These are phyloP conservation scores for Hephaestus fuliginosus DNA, from an alignment of 2,797 vertebrate genomes.

Conservation along the genomic window DNA sequence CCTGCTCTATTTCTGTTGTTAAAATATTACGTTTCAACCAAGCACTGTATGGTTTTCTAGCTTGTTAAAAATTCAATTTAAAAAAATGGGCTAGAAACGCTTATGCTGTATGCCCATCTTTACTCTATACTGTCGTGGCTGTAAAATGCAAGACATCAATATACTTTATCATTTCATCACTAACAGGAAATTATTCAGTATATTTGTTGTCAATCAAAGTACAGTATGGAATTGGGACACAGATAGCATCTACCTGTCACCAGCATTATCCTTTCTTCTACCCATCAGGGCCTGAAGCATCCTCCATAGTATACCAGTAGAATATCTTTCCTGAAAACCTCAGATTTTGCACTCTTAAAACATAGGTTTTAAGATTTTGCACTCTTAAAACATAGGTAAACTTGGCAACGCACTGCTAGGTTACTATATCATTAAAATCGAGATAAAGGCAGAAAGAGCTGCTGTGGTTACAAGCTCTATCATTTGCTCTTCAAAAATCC, in stretches of 20 bases:
- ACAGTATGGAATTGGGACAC: background rate
- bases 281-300: conserved; percentile 6
- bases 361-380: background rate
- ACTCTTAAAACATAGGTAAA: background rate
- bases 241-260: background rate
- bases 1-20: too few relatives aligned
- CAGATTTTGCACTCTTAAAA: background rate
- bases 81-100: too few relatives aligned
- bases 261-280: background rate
- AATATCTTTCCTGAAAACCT: conserved; percentile 1
- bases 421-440: background rate
- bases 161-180: background rate
- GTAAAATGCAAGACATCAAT: background rate
- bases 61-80: too few relatives aligned
- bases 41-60: too few relatives aligned
- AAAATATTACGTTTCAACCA: too few relatives aligned
- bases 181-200: background rate
- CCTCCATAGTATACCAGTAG: background rate
- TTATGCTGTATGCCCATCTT: background rate
- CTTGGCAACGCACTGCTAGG: background rate
- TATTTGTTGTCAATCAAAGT: background rate
- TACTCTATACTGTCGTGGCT: background rate
- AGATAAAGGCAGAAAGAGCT: background rate
- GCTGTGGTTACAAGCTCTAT: background rate
- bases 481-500: background rate